These are phyloP conservation scores for Scaptodrosophila lebanonensis DNA, from an alignment of 1,140 invertebrate species.

Conservation along the genomic window DNA sequence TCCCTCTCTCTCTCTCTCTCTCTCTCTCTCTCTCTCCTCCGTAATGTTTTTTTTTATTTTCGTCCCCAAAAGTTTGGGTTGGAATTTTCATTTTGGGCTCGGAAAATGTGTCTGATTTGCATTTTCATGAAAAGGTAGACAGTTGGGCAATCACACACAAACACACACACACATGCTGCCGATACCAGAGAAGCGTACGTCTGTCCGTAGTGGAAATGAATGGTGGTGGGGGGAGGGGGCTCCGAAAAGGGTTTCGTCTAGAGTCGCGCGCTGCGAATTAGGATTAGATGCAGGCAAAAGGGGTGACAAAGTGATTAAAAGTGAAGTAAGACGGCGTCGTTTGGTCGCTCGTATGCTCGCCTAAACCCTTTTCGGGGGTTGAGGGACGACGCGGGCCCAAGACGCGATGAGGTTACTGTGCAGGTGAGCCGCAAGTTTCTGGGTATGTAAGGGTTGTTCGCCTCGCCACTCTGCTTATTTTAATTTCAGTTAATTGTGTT, in stretches of 20 bases:
- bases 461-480: constrained; percentile 53
- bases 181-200: too few species aligned
- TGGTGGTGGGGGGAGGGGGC: constrained; percentile 5
- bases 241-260: constrained; percentile 57
- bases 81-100: constrained; percentile 57
- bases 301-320: constrained; percentile 74
- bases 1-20: too few species aligned
- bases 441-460: constrained; percentile 49
- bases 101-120: constrained; percentile 67
- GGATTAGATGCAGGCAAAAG: constrained; percentile 39
- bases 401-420: constrained; percentile 35
- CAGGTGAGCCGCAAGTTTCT: constrained; percentile 53
- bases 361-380: too few species aligned
- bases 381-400: constrained; percentile 20
- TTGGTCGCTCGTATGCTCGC: too few species aligned
- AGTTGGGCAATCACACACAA: too few species aligned
- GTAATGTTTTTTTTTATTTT: constrained; percentile 41
- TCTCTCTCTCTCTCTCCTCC: too few species aligned
- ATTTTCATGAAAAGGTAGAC: constrained; percentile 27
- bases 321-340: constrained; percentile 38
- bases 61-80: constrained; percentile 4
- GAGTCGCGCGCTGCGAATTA: constrained; percentile 31
- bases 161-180: too few species aligned
- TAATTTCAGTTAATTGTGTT: constrained; percentile 75
- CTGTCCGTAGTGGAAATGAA: too few species aligned